A percentile compares a stretch with the other conserved stretches of the same genome.
Conservation (phyloP, 2,113 vertebrate genomes). For the Semnornis frantzii region DNA sequence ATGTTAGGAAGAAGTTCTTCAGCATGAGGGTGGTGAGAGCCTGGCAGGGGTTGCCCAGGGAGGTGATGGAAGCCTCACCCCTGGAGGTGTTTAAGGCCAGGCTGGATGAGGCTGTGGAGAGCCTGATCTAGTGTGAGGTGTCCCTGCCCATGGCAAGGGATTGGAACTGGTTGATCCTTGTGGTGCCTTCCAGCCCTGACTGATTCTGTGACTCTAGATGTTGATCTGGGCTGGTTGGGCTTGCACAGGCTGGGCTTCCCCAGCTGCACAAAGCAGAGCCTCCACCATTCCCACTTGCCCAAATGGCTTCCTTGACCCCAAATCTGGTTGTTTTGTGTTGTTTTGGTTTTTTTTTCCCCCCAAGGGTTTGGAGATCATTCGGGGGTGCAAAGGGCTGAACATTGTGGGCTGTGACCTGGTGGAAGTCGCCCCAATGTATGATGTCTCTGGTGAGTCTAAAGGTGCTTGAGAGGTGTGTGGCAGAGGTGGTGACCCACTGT, state of each 20-base stretch:
- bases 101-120: too few species aligned
- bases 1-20: too few species aligned
- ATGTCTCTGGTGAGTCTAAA: conserved; percentile 83
- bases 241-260: neutral
- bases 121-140: too few species aligned
- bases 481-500: fast-evolving
- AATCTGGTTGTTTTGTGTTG: neutral
- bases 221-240: neutral
- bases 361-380: conserved; percentile 92
- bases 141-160: too few species aligned
- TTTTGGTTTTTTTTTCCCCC: neutral
- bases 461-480: neutral
- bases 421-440: conserved; percentile 89
- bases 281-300: fast-evolving
- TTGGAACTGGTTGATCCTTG: too few species aligned
- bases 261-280: neutral
- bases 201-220: too few species aligned
- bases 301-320: neutral
- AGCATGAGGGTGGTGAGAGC: too few species aligned
- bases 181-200: too few species aligned
- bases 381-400: conserved; percentile 88
- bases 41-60: too few species aligned
- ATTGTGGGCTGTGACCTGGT: conserved; percentile 94
- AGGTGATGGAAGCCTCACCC: too few species aligned
- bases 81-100: too few species aligned